A percentile compares a stretch with the other conserved stretches of the same genome.
Evolutionary conservation across 1,140 invertebrate genomes (phyloP).

Genomic region (Meloidogyne chitwoodi): DNA sequence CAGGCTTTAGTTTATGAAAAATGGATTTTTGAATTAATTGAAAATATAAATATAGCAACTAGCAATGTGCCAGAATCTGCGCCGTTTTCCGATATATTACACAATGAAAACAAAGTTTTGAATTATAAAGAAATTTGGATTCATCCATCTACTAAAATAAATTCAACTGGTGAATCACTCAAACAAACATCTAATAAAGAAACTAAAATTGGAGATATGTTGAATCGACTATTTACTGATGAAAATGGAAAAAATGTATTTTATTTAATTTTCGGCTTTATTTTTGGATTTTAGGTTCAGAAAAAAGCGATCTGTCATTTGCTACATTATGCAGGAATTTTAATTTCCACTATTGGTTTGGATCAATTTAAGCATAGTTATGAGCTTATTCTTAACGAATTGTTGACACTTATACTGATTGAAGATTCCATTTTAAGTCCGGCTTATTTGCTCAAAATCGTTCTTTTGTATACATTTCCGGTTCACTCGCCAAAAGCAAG

Average conservation of each 20-base stretch:
- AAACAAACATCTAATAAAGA: not conserved
- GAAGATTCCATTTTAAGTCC: conserved; percentile 22
- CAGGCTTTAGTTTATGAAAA: conserved; percentile 3
- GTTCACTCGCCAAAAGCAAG: conserved; percentile 23
- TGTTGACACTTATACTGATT: conserved; percentile 1
- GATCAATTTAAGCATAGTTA: conserved; percentile 20
- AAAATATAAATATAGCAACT: not conserved
- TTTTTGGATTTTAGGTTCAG: conserved; percentile 13
- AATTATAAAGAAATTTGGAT: conserved; percentile 21
- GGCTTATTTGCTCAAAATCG: conserved; percentile 9
- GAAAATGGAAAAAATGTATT: conserved; percentile 21
- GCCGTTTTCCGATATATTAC: not conserved
- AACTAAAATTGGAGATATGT: not conserved
- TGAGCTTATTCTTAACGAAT: conserved; percentile 10
- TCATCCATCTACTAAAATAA: not conserved
- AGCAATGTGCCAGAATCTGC: not conserved
- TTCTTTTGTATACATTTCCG: conserved; percentile 20
- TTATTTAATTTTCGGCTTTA: not conserved
- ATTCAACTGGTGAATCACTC: not conserved
- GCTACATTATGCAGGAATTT: conserved; percentile 27
- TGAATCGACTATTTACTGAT: not conserved
- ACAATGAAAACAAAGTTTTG: not conserved
- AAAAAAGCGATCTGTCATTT: conserved; percentile 28
- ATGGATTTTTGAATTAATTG: conserved; percentile 14
- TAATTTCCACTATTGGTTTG: conserved; percentile 44